These are phyloP conservation scores for Orussus abietinus DNA, from an alignment of 1,140 invertebrate genomes.

Conservation along the genomic window DNA sequence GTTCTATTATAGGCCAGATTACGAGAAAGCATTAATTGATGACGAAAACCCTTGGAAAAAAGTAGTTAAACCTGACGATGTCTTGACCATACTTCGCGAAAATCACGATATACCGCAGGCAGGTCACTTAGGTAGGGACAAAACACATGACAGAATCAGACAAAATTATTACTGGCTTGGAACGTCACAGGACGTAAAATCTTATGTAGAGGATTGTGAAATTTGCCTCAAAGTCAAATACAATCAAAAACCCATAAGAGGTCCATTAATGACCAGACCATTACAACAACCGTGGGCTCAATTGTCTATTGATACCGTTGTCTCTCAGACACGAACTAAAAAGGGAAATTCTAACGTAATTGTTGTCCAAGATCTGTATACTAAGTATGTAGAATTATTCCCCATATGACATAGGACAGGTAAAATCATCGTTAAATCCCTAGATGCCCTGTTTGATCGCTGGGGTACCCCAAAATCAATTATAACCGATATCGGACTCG, in stretches of 20 bases:
- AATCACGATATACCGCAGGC: conserved; percentile 10
- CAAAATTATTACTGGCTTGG: conserved; percentile 16
- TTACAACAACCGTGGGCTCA: conserved; percentile 1
- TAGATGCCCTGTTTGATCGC: conserved; percentile 12
- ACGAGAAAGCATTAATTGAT: background rate
- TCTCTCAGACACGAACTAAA: conserved; percentile 1
- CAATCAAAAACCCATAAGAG: conserved; percentile 5
- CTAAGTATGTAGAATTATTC: conserved; percentile 14
- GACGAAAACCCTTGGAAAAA: conserved; percentile 17
- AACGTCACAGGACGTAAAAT: conserved; percentile 9
- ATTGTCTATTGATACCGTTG: conserved; percentile 10
- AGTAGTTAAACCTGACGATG: conserved; percentile 7
- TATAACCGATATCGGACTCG: conserved; percentile 11
- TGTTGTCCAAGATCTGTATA: conserved; percentile 14
- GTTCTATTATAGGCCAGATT: conserved; percentile 11
- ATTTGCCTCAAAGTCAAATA: conserved; percentile 5
- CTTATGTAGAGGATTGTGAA: conserved; percentile 8
- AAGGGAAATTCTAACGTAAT: conserved; percentile 10
- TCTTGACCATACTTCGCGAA: conserved; percentile 8
- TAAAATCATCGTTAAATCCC: conserved; percentile 1
- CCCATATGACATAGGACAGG: conserved; percentile 5
- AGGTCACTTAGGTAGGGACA: conserved; percentile 12
- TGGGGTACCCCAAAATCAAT: conserved; percentile 11
- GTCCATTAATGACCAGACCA: background rate
- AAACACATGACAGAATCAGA: background rate